These are phyloP conservation scores for Orussus abietinus DNA, from an alignment of 1,140 invertebrate species.

Conservation along the genomic window DNA sequence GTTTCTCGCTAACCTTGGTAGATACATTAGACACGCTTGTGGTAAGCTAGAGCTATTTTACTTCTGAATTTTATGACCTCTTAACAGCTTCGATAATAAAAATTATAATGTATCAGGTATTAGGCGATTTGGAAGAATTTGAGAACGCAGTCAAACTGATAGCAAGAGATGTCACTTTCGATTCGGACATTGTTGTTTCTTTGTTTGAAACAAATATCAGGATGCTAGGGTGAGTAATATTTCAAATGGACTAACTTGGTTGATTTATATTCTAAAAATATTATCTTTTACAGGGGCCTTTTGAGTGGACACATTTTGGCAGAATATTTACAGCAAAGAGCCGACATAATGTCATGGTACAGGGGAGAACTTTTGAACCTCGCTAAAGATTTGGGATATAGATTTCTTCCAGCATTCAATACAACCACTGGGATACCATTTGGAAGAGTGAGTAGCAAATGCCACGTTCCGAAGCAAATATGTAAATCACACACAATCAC, in stretches of 20 bases:
- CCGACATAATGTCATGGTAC: slow-evolving; percentile 85
- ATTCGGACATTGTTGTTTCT: slow-evolving; percentile 92
- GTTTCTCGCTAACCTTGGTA: slow-evolving; percentile 93
- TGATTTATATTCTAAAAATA: slow-evolving; percentile 2
- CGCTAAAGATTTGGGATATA: slow-evolving; percentile 88
- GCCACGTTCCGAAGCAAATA: too few relatives aligned
- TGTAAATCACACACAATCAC: background rate
- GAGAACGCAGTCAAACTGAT: slow-evolving; percentile 86
- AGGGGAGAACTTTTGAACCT: slow-evolving; percentile 82
- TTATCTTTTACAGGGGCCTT: slow-evolving; percentile 67
- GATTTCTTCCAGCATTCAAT: slow-evolving; percentile 94
- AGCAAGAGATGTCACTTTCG: slow-evolving; percentile 83
- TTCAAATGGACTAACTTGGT: slow-evolving; percentile 9
- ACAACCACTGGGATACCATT: slow-evolving; percentile 97
- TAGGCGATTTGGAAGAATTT: slow-evolving; percentile 93
- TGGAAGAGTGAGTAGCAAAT: slow-evolving; percentile 77
- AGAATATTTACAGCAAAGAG: slow-evolving; percentile 72
- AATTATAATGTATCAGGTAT: slow-evolving; percentile 52
- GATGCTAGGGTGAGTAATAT: slow-evolving; percentile 77
- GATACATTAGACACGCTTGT: slow-evolving; percentile 93
- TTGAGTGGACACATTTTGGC: slow-evolving; percentile 91
- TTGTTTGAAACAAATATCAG: slow-evolving; percentile 99
- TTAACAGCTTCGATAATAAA: background rate
- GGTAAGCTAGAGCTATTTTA: slow-evolving; percentile 50
- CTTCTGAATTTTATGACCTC: background rate